These are phyloP conservation scores for Noctilio leporinus DNA, from an alignment of 2,113 vertebrate species.

Conservation along the genomic window DNA sequence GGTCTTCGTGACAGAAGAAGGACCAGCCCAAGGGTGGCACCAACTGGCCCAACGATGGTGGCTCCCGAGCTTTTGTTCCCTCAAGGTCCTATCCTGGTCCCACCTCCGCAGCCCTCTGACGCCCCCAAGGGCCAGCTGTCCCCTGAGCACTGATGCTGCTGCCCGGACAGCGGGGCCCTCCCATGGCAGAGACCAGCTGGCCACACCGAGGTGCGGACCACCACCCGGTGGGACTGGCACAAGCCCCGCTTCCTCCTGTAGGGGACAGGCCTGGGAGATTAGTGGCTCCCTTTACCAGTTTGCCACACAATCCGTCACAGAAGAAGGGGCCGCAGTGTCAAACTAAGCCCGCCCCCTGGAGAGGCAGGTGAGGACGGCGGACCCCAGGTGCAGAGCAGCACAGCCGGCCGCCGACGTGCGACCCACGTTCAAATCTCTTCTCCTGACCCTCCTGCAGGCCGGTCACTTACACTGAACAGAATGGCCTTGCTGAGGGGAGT, in stretches of 20 bases:
- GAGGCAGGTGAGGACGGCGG: too few relatives aligned
- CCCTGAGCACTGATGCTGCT: too few relatives aligned
- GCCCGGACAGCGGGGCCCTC: background rate
- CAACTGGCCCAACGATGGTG: background rate
- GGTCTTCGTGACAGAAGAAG: background rate
- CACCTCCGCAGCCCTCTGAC: too few relatives aligned
- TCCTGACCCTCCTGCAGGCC: background rate
- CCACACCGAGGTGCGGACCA: background rate
- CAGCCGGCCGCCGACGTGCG: too few relatives aligned
- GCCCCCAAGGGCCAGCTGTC: background rate
- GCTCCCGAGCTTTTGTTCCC: background rate
- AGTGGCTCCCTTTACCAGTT: background rate
- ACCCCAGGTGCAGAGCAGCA: too few relatives aligned
- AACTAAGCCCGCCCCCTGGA: background rate
- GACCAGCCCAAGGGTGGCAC: background rate
- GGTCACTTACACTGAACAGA: background rate
- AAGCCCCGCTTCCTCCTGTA: background rate
- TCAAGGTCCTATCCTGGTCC: background rate
- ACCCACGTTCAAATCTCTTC: too few relatives aligned
- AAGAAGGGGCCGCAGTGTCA: background rate
- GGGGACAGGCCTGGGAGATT: background rate
- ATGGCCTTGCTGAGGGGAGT: background rate
- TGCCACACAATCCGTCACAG: background rate
- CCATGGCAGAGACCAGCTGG: background rate
- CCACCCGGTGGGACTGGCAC: background rate